A percentile compares a stretch with the other conserved stretches of the same genome.
Evolutionary conservation across 1,140 invertebrate genomes (phyloP).

Genomic region (Anastatus disparis): DNA sequence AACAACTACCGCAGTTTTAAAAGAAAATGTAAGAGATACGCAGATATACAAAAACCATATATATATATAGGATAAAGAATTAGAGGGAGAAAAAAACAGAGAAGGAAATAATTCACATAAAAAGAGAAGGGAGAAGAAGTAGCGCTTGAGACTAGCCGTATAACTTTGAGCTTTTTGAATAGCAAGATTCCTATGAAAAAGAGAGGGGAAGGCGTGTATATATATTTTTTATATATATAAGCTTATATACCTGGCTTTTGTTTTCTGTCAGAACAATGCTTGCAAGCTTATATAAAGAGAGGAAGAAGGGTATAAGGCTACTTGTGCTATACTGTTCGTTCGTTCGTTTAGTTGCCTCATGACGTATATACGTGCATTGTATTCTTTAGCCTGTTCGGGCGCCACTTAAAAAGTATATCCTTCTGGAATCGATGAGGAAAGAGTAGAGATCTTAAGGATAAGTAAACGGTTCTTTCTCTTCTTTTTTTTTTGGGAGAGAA

Average conservation of each 20-base stretch:
- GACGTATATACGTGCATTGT: too few species aligned
- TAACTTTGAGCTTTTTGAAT: conserved; percentile 60
- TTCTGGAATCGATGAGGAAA: too few species aligned
- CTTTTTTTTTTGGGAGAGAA: too few species aligned
- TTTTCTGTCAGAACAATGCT: conserved; percentile 55
- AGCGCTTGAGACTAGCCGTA: conserved; percentile 41
- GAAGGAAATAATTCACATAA: conserved; percentile 3
- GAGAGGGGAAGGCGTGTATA: too few species aligned
- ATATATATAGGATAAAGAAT: neutral
- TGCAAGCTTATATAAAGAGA: conserved; percentile 52
- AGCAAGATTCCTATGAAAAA: too few species aligned
- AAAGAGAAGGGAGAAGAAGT: conserved; percentile 22
- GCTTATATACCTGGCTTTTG: conserved; percentile 58
- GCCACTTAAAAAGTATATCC: neutral
- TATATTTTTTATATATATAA: too few species aligned
- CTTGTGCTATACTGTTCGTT: too few species aligned
- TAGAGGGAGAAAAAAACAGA: neutral
- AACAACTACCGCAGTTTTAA: too few species aligned
- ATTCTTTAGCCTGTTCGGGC: neutral
- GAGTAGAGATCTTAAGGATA: neutral
- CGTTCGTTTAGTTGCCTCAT: conserved; percentile 47
- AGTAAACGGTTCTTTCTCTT: conserved; percentile 5
- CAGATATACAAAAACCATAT: too few species aligned
- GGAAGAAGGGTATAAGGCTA: too few species aligned
- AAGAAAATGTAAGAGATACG: too few species aligned